phyloP scores from a whole-genome alignment of 2,113 vertebrate genomes.

The Hemichromis elongatus region DNA sequence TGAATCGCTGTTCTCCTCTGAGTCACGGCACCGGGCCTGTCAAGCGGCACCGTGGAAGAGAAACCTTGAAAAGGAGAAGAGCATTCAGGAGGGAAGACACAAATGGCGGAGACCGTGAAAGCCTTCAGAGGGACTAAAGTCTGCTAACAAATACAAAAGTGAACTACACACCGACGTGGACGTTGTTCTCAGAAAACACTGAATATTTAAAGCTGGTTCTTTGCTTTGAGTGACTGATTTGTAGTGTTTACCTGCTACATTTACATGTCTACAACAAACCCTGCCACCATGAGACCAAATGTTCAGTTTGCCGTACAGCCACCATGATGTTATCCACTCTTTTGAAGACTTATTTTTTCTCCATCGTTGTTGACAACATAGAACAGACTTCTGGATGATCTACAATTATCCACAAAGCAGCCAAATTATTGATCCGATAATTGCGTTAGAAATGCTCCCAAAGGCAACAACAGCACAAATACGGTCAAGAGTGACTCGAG shows the following conservation, averaged over 20 bases:
- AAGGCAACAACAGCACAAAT: neutral
- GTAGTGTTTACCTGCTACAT: neutral
- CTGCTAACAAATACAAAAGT: neutral
- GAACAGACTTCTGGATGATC: neutral
- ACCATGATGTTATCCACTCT: neutral
- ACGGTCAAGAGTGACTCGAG: neutral
- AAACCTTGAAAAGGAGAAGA: neutral
- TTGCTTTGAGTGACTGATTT: neutral
- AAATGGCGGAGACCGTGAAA: neutral
- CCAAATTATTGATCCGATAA: neutral
- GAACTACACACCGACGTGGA: neutral
- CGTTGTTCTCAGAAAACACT: neutral
- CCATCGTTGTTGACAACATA: neutral
- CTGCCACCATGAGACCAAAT: neutral
- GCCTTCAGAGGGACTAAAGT: neutral
- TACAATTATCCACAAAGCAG: neutral
- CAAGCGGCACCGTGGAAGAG: neutral
- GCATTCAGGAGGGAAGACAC: neutral
- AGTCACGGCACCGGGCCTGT: slow-evolving; percentile 8
- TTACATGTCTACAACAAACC: neutral
- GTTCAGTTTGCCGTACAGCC: neutral
- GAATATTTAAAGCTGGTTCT: neutral
- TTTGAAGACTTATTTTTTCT: neutral
- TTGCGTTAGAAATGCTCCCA: neutral
- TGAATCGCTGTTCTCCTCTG: slow-evolving; percentile 9